Conservation (phyloP, 2,797 vertebrate genomes). For the Geotrypetes seraphini region DNA sequence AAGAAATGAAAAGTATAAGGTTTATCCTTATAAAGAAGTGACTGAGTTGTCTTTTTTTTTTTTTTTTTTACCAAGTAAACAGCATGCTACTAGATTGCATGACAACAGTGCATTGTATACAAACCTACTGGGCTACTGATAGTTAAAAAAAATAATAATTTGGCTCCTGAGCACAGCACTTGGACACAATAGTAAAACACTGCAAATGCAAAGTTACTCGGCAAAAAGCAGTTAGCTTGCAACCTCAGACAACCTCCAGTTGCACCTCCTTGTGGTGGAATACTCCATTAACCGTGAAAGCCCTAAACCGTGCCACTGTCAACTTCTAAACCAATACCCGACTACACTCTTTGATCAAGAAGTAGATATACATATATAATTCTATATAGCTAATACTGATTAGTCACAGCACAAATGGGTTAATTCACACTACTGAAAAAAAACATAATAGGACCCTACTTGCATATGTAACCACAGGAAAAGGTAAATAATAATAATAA, state of each 20-base stretch:
- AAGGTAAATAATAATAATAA: slow-evolving; percentile 39
- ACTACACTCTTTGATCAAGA: slow-evolving; percentile 77
- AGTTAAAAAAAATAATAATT: slow-evolving; percentile 43
- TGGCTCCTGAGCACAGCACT: slow-evolving; percentile 55
- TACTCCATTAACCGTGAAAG: slow-evolving; percentile 70
- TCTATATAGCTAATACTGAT: slow-evolving; percentile 87
- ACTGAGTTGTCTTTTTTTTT: slow-evolving; percentile 30
- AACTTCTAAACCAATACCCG: slow-evolving; percentile 77
- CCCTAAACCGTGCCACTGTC: slow-evolving; percentile 65
- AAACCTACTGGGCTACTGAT: slow-evolving; percentile 48
- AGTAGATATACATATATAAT: slow-evolving; percentile 83
- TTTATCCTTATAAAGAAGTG: slow-evolving; percentile 25
- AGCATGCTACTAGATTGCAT: slow-evolving; percentile 43
- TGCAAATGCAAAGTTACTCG: slow-evolving; percentile 51
- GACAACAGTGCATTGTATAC: slow-evolving; percentile 38
- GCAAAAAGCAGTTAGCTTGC: slow-evolving; percentile 55
- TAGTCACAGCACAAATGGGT: slow-evolving; percentile 83
- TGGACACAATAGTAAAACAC: slow-evolving; percentile 46
- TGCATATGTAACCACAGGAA: slow-evolving; percentile 73
- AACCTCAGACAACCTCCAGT: slow-evolving; percentile 54
- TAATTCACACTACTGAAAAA: slow-evolving; percentile 72
- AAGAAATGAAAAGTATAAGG: slow-evolving; percentile 32
- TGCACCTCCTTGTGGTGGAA: slow-evolving; percentile 39
- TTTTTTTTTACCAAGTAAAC: slow-evolving; percentile 39
- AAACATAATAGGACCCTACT: slow-evolving; percentile 66